A percentile compares a stretch with the other conserved stretches of the same genome.
phyloP scores from a whole-genome alignment of 2,888 invertebrate genomes.

The Eupithecia subfuscata region DNA sequence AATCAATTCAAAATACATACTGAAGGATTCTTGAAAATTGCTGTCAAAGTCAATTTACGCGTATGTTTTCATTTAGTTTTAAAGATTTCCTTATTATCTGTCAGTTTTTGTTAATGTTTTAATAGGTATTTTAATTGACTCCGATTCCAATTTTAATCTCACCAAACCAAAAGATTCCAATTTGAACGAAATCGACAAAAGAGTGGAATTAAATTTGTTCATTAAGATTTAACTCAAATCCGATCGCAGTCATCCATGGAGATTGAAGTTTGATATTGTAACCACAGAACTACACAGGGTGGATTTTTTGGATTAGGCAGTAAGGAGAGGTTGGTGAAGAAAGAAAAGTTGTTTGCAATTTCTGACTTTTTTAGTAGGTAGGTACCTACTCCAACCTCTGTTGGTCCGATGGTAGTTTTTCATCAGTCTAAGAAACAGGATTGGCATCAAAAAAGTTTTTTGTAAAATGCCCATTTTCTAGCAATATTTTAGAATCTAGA shows the following conservation, averaged over 20 bases:
- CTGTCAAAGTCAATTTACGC: background rate
- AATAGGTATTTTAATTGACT: background rate
- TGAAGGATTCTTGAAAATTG: background rate
- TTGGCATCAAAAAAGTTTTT: no score
- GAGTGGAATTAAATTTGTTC: background rate
- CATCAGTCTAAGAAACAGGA: no score
- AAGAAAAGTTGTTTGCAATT: no score
- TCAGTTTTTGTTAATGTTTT: background rate
- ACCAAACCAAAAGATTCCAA: background rate
- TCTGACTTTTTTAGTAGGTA: no score
- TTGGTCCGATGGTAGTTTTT: no score
- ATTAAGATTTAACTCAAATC: background rate
- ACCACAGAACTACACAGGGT: no score
- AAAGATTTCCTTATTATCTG: background rate
- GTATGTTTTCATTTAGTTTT: background rate
- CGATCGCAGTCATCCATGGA: background rate
- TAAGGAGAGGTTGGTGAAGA: no score
- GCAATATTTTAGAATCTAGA: no score
- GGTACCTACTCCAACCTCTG: no score
- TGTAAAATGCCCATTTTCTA: no score
- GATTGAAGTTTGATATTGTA: background rate
- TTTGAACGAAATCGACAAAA: background rate
- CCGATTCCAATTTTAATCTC: background rate
- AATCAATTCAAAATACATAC: background rate
- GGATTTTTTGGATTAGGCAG: no score